Conservation (phyloP, 2,888 invertebrate genomes). For the Pristionchus arcanus region DNA sequence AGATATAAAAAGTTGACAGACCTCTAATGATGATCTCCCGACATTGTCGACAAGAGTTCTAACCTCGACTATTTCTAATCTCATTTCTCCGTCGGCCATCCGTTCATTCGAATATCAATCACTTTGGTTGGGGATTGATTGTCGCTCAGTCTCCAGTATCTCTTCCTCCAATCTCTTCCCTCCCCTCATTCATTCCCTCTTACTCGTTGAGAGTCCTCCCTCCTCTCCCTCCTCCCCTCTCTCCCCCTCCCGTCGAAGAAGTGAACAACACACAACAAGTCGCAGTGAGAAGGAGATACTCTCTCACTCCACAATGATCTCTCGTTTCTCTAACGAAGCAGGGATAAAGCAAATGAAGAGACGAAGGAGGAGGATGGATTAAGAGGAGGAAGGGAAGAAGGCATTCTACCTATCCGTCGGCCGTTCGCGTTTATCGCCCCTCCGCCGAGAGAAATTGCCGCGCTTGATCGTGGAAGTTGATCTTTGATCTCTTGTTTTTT, state of each 20-base stretch:
- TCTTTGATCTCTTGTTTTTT: neutral
- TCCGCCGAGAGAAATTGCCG: neutral
- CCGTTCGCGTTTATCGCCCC: neutral
- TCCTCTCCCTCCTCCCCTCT: neutral
- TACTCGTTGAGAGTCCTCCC: slow-evolving; percentile 26
- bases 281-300: neutral
- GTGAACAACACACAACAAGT: slow-evolving; percentile 50
- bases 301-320: too few species aligned
- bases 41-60: too few species aligned
- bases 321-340: too few species aligned
- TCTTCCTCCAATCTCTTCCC: slow-evolving; percentile 11
- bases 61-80: too few species aligned
- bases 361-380: slow-evolving; percentile 26
- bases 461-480: neutral
- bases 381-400: slow-evolving; percentile 35
- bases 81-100: neutral
- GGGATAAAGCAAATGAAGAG: neutral
- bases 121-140: neutral
- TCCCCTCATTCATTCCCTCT: slow-evolving; percentile 41
- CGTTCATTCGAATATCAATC: neutral
- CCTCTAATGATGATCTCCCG: too few species aligned
- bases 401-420: neutral
- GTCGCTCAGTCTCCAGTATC: neutral
- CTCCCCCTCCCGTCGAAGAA: too few species aligned
- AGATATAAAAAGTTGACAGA: too few species aligned